phyloP scores from a whole-genome alignment of 2,888 invertebrate species.

The Caenorhabditis panamensis region DNA sequence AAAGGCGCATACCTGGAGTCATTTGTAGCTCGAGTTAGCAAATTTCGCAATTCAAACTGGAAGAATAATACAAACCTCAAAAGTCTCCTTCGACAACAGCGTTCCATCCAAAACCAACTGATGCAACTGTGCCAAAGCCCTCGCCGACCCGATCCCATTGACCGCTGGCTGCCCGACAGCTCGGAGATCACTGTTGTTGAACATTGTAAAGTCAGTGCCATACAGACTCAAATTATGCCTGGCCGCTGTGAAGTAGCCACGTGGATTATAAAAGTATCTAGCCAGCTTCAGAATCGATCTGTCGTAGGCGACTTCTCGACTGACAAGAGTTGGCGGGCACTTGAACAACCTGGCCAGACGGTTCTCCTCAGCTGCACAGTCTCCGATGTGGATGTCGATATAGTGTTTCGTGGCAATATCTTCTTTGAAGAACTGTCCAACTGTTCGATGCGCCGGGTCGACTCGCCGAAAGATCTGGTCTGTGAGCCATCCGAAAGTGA shows the following conservation, averaged over 20 bases:
- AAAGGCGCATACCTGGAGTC: too few species aligned
- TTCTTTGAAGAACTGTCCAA: slow-evolving; percentile 79
- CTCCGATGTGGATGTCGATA: slow-evolving; percentile 80
- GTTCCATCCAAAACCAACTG: slow-evolving; percentile 80
- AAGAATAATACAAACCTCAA: too few species aligned
- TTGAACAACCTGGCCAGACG: slow-evolving; percentile 72
- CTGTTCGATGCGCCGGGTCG: slow-evolving; percentile 80
- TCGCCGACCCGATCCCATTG: slow-evolving; percentile 80
- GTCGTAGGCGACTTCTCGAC: slow-evolving; percentile 61
- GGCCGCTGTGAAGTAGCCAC: slow-evolving; percentile 60
- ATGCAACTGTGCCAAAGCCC: slow-evolving; percentile 79
- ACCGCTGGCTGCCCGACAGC: slow-evolving; percentile 78
- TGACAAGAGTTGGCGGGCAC: slow-evolving; percentile 50
- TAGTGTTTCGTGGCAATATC: slow-evolving; percentile 65
- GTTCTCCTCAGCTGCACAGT: slow-evolving; percentile 75
- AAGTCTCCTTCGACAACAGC: slow-evolving; percentile 61
- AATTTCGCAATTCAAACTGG: too few species aligned
- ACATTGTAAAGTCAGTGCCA: slow-evolving; percentile 66
- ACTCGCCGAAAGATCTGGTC: slow-evolving; percentile 80
- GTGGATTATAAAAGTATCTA: slow-evolving; percentile 62
- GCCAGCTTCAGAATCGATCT: slow-evolving; percentile 58
- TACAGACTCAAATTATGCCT: slow-evolving; percentile 59
- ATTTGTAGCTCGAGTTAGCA: too few species aligned
- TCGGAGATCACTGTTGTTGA: slow-evolving; percentile 77
- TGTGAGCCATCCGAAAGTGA: slow-evolving; percentile 81